Conservation (phyloP, 2,888 invertebrate species). For the Macrophya alboannulata region DNA sequence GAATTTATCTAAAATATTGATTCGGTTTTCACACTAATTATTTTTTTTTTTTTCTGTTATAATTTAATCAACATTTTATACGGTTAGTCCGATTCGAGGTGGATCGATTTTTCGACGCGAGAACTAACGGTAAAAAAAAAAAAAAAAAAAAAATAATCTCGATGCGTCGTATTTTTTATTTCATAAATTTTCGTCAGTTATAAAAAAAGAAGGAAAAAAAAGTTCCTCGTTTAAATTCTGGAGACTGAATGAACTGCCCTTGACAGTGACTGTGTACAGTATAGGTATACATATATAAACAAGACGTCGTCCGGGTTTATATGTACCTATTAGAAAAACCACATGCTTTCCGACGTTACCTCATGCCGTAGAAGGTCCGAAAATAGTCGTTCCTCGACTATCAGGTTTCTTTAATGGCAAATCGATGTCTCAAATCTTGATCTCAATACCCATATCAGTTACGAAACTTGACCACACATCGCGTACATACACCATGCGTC, state of each 20-base stretch:
- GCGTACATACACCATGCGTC: neutral
- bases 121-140: neutral
- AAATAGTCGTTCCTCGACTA: slow-evolving; percentile 21
- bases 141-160: neutral
- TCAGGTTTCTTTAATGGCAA: slow-evolving; percentile 39
- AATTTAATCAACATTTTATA: neutral
- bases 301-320: slow-evolving; percentile 3
- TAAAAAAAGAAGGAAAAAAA: no score
- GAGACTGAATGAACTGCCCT: neutral
- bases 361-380: slow-evolving; percentile 28
- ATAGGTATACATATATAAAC: neutral
- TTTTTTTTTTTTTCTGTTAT: neutral
- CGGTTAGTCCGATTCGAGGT: no score
- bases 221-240: neutral
- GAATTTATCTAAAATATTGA: no score
- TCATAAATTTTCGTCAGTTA: no score
- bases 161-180: neutral
- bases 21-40: neutral
- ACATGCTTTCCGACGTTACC: neutral
- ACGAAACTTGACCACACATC: slow-evolving; percentile 23
- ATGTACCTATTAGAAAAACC: neutral
- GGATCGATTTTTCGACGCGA: no score
- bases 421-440: slow-evolving; percentile 11
- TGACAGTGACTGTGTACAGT: slow-evolving; percentile 24
- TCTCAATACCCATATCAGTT: slow-evolving; percentile 36